A percentile compares a stretch with the other conserved stretches of the same genome.
These are phyloP conservation scores for Pycnonotus jocosus DNA, from an alignment of 2,113 vertebrate species.

Conservation along the genomic window DNA sequence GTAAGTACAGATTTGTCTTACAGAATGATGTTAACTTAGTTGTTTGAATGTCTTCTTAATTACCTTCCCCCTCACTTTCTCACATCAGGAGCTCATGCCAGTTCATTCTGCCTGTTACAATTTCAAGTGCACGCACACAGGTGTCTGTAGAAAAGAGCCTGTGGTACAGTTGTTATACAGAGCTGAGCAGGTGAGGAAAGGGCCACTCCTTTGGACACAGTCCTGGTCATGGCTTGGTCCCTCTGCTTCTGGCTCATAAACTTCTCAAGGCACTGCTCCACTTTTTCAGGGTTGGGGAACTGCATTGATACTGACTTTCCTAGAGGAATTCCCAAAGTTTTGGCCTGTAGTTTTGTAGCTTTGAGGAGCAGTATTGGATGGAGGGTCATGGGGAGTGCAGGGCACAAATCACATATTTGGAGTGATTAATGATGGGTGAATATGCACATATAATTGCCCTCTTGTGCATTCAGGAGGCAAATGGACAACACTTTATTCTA, in stretches of 20 bases:
- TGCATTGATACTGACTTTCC: background rate
- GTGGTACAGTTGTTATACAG: background rate
- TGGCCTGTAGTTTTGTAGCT: background rate
- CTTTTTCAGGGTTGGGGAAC: background rate
- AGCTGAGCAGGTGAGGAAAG: background rate
- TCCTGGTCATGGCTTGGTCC: background rate
- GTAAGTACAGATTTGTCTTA: conserved; percentile 72
- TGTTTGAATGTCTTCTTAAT: background rate
- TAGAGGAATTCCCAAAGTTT: background rate
- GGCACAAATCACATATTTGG: background rate
- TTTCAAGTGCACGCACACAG: background rate
- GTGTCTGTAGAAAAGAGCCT: background rate
- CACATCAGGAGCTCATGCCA: background rate
- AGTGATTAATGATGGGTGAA: background rate
- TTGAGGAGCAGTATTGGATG: background rate
- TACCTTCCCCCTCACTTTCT: background rate
- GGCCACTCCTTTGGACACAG: background rate
- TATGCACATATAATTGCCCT: background rate
- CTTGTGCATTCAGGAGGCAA: background rate
- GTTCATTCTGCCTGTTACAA: background rate
- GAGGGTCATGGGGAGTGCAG: background rate
- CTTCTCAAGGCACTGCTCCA: background rate
- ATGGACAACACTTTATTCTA: background rate
- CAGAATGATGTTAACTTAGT: background rate
- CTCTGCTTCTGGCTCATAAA: background rate